Evolutionary conservation across 2,797 vertebrate genomes (phyloP).

Genomic region (Malurus leucopterus): DNA sequence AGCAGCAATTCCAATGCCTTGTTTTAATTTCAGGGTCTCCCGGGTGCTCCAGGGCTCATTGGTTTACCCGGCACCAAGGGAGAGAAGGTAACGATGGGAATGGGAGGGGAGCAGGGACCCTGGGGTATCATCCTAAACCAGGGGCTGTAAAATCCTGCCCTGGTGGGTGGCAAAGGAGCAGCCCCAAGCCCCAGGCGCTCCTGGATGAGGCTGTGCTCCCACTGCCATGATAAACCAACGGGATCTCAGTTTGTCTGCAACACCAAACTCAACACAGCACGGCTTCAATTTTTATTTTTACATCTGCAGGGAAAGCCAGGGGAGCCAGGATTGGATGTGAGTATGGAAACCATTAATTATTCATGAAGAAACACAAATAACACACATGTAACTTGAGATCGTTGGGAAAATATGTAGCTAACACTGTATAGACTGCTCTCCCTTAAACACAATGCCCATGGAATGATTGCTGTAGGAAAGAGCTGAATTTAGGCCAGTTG

Average conservation of each 20-base stretch:
- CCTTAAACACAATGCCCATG: not conserved
- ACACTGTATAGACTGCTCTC: not conserved
- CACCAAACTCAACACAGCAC: not conserved
- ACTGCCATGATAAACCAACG: accelerated
- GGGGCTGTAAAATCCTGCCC: not conserved
- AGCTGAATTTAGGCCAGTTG: not conserved
- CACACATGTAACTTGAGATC: accelerated
- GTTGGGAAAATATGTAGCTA: not conserved
- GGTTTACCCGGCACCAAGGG: slow-evolving; percentile 92
- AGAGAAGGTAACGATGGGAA: slow-evolving; percentile 81
- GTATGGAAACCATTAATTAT: slow-evolving; percentile 53
- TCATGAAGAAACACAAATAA: not conserved
- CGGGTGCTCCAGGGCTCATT: slow-evolving; percentile 84
- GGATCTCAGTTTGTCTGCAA: not conserved
- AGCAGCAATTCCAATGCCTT: not conserved
- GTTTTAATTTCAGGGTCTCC: slow-evolving; percentile 67
- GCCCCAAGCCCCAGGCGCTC: not conserved
- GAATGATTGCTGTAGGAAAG: not conserved
- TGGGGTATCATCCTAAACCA: not conserved
- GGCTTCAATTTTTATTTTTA: not conserved
- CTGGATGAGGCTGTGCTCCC: accelerated
- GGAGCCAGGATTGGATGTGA: slow-evolving; percentile 92
- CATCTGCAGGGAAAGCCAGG: slow-evolving; percentile 84
- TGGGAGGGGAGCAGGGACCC: not conserved
- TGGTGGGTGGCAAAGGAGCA: not conserved